Conservation (phyloP, 2,113 vertebrate genomes). For the Charadrius vociferus region DNA sequence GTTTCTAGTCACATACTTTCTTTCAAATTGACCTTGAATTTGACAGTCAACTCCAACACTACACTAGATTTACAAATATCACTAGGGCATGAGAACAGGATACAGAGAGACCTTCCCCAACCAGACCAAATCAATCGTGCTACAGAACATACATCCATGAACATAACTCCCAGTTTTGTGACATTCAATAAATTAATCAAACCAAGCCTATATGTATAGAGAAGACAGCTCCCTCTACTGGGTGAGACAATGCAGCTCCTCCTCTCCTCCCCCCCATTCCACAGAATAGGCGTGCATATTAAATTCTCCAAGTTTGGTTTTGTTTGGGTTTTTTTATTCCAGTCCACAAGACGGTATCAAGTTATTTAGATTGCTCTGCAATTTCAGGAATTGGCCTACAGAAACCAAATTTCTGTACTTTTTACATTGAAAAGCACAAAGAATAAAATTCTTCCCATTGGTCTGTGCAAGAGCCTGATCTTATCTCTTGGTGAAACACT, state of each 20-base stretch:
- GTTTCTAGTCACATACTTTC: conserved; percentile 5
- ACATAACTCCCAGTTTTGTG: background rate
- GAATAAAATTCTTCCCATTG: background rate
- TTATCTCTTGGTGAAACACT: background rate
- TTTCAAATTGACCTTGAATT: conserved; percentile 42
- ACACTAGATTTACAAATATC: conserved; percentile 14
- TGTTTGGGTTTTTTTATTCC: background rate
- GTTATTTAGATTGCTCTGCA: background rate
- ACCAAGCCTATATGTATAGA: background rate
- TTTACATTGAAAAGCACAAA: background rate
- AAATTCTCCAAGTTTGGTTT: background rate
- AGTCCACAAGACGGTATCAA: background rate
- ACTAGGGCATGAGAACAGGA: background rate
- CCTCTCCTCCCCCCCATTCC: background rate
- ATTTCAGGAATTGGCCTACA: background rate
- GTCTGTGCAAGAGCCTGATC: background rate
- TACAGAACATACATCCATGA: background rate
- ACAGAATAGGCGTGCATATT: background rate
- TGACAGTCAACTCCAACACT: background rate
- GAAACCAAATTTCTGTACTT: background rate
- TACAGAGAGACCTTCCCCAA: background rate
- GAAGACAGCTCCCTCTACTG: conserved; percentile 20
- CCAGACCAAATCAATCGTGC: background rate
- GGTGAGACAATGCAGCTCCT: background rate
- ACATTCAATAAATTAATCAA: background rate